Conservation (phyloP, 2,113 vertebrate genomes). For the Pygoscelis adeliae region DNA sequence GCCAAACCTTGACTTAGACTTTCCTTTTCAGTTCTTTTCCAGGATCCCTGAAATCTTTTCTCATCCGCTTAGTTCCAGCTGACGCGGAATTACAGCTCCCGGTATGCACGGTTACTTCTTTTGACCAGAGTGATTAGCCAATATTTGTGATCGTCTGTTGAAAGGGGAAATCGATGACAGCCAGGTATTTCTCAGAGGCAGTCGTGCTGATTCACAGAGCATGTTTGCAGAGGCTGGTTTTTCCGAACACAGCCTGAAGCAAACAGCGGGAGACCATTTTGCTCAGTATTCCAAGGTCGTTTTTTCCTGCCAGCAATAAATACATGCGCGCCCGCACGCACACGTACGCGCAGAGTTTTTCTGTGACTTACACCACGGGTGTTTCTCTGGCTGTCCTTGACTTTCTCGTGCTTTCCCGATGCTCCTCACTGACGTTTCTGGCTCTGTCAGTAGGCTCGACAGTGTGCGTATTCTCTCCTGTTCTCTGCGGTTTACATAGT, state of each 20-base stretch:
- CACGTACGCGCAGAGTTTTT: rapidly evolving
- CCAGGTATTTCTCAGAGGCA: not conserved
- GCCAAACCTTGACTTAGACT: not conserved
- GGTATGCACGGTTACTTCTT: rapidly evolving
- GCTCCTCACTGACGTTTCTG: not conserved
- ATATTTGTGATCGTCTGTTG: rapidly evolving
- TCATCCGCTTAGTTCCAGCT: not conserved
- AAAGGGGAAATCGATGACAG: not conserved
- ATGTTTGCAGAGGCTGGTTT: not conserved
- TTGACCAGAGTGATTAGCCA: not conserved
- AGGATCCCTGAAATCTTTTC: not conserved
- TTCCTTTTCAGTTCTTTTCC: not conserved
- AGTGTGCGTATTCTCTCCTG: rapidly evolving
- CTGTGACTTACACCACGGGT: not conserved
- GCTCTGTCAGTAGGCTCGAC: not conserved
- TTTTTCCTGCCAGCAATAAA: not conserved
- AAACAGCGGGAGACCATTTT: not conserved
- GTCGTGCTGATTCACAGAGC: rapidly evolving
- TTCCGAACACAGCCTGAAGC: not conserved
- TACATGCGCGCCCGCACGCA: rapidly evolving
- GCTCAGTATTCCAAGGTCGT: not conserved
- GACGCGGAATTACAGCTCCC: not conserved
- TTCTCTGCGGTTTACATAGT: not conserved
- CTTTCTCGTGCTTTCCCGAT: not conserved
- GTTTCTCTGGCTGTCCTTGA: not conserved